A percentile compares a stretch with the other conserved stretches of the same genome.
phyloP scores from a whole-genome alignment of 2,888 invertebrate genomes.

The Stenodera caucasica region DNA sequence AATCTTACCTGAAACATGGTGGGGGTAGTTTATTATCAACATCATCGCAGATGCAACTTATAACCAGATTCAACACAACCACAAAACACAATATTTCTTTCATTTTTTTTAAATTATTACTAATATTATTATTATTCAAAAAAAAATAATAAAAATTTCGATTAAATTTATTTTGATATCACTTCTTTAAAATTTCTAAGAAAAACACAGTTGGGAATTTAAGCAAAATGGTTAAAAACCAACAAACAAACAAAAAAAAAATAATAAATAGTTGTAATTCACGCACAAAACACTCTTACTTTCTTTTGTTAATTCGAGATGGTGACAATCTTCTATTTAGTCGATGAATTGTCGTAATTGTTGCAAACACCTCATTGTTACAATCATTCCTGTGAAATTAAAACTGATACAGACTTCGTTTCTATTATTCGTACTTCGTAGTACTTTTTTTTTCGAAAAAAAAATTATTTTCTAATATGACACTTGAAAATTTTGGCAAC shows the following conservation, averaged over 20 bases:
- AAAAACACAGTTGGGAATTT: conserved; percentile 13
- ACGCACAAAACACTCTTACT: conserved; percentile 32
- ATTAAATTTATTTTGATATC: conserved; percentile 10
- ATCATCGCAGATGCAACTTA: conserved; percentile 54
- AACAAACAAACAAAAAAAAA: neutral
- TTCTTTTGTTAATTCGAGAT: conserved; percentile 30
- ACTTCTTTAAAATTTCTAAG: neutral
- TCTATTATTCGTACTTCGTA: neutral
- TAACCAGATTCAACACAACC: conserved; percentile 49
- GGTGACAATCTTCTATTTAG: conserved; percentile 26
- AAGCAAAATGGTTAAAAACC: neutral
- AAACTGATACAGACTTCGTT: conserved; percentile 10
- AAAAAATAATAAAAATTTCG: conserved; percentile 3
- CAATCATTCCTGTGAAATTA: conserved; percentile 33
- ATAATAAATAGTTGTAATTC: neutral
- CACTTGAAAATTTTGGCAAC: neutral
- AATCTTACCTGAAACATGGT: conserved; percentile 61
- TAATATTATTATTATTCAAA: conserved; percentile 4
- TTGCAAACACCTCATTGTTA: conserved; percentile 23
- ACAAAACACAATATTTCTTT: conserved; percentile 58
- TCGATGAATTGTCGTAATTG: conserved; percentile 22
- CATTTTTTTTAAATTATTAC: conserved; percentile 20
- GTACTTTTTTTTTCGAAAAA: neutral
- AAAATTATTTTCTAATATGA: no score
- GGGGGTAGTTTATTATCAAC: conserved; percentile 56